Base-by-base conservation (phyloP, 2,113 vertebrate species). In the Lepisosteus osseus region DNA sequence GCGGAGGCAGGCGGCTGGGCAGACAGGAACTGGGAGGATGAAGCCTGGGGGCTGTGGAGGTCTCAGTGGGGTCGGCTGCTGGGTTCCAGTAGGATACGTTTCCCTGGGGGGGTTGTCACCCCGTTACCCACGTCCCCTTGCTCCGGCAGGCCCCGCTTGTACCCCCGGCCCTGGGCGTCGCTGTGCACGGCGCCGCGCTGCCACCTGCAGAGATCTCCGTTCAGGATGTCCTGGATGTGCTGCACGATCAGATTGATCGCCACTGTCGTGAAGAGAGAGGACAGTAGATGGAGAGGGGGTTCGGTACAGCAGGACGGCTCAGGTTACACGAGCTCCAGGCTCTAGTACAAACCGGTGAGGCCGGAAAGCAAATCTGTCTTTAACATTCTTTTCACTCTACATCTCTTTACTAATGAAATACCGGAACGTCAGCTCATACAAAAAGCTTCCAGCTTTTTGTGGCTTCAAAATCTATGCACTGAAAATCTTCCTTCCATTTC, bases 161-260 rank as follows among this genome's bases (percentile, higher is more conserved):
- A 87, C 13, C 78, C 83, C 12, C 91, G 93, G 0, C 56, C 76
- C 79, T 51, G 47, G 47, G 5, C 17, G 1, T 94, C 89, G 7
- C 93, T 87, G 0, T 92, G 95, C 15, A 89, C 1, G 0, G 90
- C 79, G 0, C 87, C 91, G 0, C 95, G 92, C 76, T 98, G 96
- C 94, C 97, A 97, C 74, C 94, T 98, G 86, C 96, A 97, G 86
- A 98, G 88, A 82, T 97, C 97, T 0, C 96, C 96, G 0, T 87
- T 99, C 0, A 98, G 90, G 69, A 99, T 99, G 86, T 99, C 97
- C 65, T 99, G 97, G 59, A 99, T 99, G 89, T 99, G 97, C 87
- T 99, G 97, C 65, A 99, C 97, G 0, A 99, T 99, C 66, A 99
- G 92, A 89, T 98, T 99, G 79, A 99, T 99, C 54, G 97, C 97